Base-by-base conservation (phyloP, 2,888 invertebrate species). In the Drosophila mulleri region DNA sequence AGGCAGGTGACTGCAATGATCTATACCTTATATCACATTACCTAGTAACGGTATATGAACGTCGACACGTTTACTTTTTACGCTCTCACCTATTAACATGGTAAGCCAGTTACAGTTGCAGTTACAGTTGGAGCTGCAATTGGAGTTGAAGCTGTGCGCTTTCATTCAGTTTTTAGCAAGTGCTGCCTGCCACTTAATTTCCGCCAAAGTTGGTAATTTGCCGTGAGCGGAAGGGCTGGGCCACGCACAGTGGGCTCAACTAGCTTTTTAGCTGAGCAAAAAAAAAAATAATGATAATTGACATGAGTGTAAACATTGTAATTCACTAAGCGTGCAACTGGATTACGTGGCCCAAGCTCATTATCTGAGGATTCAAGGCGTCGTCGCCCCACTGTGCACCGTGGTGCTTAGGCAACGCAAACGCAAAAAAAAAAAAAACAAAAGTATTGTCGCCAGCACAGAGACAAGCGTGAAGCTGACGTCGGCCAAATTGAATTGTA, bases 121-220 rank as follows among this genome's bases (percentile, higher is more conserved):
- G 44, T 29, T 29, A 8, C 29, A 8, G 26, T 57, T 60, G 35
- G 11, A 44, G 42, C 41, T 62, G 20, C 6, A 20, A 39, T 42
- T 60, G 48, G 1, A 59, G 76, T 63, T 76, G 53, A 41, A 74
- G 60, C 56, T 20, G 29, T 39, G 52, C 57, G 52, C 47, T 52
- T 63, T 83, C 75, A 83, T 86, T 83, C 67, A 80, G 73, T 83
- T 76, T 79, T 80, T 72, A 71, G 64, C 66, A 59, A 76, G 72
- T 60, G 62, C 69, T 64, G 77, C 62, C 77, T 87, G 83, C 85
- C 82, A 84, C 83, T 83, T 83, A 84, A 83, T 83, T 83, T 83
- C 82, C 86, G 72, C 73, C 71, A 75, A 86, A 86, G 82, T 86
- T 83, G 67, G 82, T 86, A 86, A 83, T 86, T 83, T 86, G 75